These are phyloP conservation scores for Orestias chungarensis DNA, from an alignment of 2,797 vertebrate genomes.

Conservation along the genomic window DNA sequence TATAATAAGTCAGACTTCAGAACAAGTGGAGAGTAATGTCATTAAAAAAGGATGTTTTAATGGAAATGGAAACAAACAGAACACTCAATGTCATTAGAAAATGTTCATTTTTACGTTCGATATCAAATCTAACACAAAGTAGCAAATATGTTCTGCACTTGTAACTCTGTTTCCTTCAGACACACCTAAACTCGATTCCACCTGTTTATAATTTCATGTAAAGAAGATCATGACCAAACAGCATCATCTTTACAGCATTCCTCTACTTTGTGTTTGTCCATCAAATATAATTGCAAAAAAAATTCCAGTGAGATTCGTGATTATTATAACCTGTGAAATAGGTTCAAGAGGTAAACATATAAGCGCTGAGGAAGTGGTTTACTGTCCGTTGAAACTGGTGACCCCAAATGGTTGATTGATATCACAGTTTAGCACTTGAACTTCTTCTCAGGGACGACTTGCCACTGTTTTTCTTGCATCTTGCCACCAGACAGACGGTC, in stretches of 20 bases:
- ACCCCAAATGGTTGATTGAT: conserved; percentile 56
- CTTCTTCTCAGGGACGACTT: conserved; percentile 40
- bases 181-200: neutral
- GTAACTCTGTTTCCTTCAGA: neutral
- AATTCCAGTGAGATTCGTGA: neutral
- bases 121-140: too few relatives aligned
- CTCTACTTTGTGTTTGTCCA: neutral
- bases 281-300: neutral
- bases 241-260: neutral
- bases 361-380: neutral
- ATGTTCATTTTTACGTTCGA: too few relatives aligned
- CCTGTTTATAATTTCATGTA: neutral
- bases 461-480: conserved; percentile 58
- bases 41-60: neutral
- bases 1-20: neutral
- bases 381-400: conserved; percentile 53
- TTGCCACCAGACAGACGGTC: conserved; percentile 85
- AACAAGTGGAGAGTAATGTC: neutral
- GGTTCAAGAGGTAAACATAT: neutral
- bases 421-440: conserved; percentile 50
- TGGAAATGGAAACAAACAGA: neutral
- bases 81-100: neutral
- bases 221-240: neutral
- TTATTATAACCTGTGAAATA: neutral
- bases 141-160: neutral